These are phyloP conservation scores for Leguminivora glycinivorella DNA, from an alignment of 1,140 invertebrate genomes.

Conservation along the genomic window DNA sequence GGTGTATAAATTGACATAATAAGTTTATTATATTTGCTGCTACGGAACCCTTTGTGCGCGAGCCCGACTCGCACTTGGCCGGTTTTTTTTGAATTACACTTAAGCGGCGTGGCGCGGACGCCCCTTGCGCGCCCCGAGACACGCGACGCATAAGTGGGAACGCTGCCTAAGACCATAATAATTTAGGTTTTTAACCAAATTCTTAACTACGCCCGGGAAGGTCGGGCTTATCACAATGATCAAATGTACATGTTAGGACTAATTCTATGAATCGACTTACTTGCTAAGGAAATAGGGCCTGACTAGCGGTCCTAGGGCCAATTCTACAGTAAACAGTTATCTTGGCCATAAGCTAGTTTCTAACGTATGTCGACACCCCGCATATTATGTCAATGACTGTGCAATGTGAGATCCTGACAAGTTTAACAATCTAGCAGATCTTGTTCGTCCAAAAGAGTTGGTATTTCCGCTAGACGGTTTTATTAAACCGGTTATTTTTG, in stretches of 20 bases:
- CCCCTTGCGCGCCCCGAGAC: too few species aligned
- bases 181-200: constrained; percentile 58
- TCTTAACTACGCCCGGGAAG: constrained; percentile 47
- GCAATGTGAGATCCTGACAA: neutral
- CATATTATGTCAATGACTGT: neutral
- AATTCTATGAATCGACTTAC: constrained; percentile 40
- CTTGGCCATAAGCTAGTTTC: neutral
- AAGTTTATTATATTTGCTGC: too few species aligned
- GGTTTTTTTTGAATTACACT: too few species aligned
- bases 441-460: neutral
- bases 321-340: constrained; percentile 15
- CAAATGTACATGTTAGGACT: constrained; percentile 40
- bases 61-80: too few species aligned
- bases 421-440: neutral
- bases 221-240: constrained; percentile 58
- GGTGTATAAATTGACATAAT: too few species aligned
- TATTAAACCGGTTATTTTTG: neutral
- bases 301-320: constrained; percentile 48
- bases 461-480: neutral
- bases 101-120: too few species aligned
- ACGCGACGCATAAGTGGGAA: too few species aligned
- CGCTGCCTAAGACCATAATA: constrained; percentile 31
- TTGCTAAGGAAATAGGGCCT: constrained; percentile 44
- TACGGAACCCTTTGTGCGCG: too few species aligned
- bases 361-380: neutral